Conservation (phyloP, 2,113 vertebrate species). For the Serilophus lunatus region DNA sequence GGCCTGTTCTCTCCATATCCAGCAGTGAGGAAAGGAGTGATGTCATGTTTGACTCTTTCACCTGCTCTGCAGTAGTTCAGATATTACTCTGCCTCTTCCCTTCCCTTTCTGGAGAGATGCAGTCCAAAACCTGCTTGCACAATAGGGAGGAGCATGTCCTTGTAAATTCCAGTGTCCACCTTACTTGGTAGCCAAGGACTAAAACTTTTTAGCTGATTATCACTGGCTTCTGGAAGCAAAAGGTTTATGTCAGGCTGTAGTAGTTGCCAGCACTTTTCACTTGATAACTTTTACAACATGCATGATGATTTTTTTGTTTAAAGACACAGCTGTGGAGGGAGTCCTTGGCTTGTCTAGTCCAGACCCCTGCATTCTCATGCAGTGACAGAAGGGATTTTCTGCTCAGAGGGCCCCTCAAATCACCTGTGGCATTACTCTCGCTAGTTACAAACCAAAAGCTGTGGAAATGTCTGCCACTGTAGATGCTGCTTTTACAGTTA, state of each 20-base stretch:
- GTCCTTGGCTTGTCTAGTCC: neutral
- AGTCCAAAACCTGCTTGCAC: neutral
- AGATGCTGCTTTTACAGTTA: neutral
- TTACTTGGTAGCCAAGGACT: neutral
- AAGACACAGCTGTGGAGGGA: neutral
- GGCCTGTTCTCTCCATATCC: neutral
- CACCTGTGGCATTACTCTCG: neutral
- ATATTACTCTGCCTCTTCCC: neutral
- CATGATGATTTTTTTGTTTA: neutral
- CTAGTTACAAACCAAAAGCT: neutral
- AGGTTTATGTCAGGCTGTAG: neutral
- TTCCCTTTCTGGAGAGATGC: neutral
- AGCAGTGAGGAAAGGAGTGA: neutral
- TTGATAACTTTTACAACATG: neutral
- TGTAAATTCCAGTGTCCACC: neutral
- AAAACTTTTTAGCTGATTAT: neutral
- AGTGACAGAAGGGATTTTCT: neutral
- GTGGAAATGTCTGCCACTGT: accelerated
- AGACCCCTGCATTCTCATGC: neutral
- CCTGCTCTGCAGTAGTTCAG: neutral
- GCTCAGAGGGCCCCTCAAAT: neutral
- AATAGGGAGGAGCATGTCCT: neutral
- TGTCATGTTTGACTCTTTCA: neutral
- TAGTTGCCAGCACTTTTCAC: neutral
- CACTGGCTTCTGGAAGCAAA: neutral